Conservation (phyloP, 2,113 vertebrate genomes). For the Clarias macrocephalus region DNA sequence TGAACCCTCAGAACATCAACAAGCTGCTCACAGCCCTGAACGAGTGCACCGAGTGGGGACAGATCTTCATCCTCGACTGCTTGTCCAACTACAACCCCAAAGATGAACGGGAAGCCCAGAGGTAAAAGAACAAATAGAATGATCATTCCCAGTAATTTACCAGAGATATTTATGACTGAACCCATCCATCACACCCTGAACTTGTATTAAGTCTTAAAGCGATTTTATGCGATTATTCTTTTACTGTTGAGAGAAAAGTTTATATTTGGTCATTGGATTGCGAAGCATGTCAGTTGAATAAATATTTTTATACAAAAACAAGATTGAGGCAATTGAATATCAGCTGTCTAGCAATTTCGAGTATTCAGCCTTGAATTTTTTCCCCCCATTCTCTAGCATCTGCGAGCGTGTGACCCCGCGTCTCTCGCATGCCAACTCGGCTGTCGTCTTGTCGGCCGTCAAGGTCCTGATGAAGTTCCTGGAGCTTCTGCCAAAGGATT, state of each 20-base stretch:
- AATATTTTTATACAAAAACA: background rate
- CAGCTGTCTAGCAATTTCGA: background rate
- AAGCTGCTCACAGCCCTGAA: slow-evolving; percentile 96
- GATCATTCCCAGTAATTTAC: background rate
- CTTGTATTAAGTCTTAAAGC: background rate
- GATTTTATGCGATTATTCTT: background rate
- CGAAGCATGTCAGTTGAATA: background rate
- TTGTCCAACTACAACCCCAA: slow-evolving; percentile 98
- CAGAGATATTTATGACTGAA: background rate
- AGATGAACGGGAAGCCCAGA: slow-evolving; percentile 96
- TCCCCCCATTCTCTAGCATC: slow-evolving; percentile 74
- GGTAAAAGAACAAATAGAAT: slow-evolving; percentile 69
- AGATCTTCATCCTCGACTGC: slow-evolving; percentile 99
- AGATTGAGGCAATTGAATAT: too few species aligned
- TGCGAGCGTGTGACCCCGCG: slow-evolving; percentile 96
- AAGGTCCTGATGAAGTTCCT: slow-evolving; percentile 99
- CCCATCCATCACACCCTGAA: background rate
- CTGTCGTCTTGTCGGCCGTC: slow-evolving; percentile 95
- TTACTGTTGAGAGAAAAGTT: background rate
- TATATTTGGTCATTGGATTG: background rate
- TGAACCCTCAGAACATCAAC: slow-evolving; percentile 99
- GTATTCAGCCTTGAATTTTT: background rate
- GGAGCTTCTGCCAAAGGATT: slow-evolving; percentile 95
- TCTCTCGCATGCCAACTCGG: slow-evolving; percentile 96
- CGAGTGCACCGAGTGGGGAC: slow-evolving; percentile 98